These are phyloP conservation scores for Leucoraja erinaceus DNA, from an alignment of 2,113 vertebrate genomes.

Conservation along the genomic window DNA sequence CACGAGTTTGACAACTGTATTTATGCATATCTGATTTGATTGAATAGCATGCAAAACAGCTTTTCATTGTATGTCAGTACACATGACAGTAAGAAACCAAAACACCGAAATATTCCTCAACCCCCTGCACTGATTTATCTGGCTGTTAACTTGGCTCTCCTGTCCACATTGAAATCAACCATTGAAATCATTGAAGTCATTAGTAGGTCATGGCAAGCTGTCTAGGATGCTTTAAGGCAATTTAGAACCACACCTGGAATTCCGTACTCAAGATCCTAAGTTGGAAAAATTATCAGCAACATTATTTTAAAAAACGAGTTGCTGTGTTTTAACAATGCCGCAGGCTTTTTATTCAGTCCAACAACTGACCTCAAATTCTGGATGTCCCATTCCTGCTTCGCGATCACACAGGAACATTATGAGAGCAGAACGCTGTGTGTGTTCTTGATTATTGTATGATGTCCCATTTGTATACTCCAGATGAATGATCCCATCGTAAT, in stretches of 20 bases:
- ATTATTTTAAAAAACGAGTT: not conserved
- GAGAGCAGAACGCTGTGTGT: constrained; percentile 66
- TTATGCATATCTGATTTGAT: too few relatives aligned
- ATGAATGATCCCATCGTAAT: constrained; percentile 87
- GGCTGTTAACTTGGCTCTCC: not conserved
- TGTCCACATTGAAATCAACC: not conserved
- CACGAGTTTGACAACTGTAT: too few relatives aligned
- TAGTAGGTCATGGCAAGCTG: not conserved
- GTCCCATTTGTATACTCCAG: constrained; percentile 74
- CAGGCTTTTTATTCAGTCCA: too few relatives aligned
- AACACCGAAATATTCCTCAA: not conserved
- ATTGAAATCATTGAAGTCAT: not conserved
- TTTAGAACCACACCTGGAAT: constrained; percentile 49
- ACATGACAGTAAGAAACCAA: too few relatives aligned
- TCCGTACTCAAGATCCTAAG: not conserved
- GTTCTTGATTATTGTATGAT: constrained; percentile 68
- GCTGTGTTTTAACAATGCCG: not conserved
- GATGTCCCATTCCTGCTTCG: constrained; percentile 65
- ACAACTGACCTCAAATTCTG: constrained; percentile 76
- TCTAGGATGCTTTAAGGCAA: not conserved
- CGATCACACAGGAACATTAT: constrained; percentile 89
- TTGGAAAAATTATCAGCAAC: not conserved
- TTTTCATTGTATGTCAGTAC: too few relatives aligned
- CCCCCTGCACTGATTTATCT: not conserved
- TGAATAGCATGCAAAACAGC: too few relatives aligned